Base-by-base conservation (phyloP, 2,113 vertebrate species). In the Apistogramma diplotaenia region DNA sequence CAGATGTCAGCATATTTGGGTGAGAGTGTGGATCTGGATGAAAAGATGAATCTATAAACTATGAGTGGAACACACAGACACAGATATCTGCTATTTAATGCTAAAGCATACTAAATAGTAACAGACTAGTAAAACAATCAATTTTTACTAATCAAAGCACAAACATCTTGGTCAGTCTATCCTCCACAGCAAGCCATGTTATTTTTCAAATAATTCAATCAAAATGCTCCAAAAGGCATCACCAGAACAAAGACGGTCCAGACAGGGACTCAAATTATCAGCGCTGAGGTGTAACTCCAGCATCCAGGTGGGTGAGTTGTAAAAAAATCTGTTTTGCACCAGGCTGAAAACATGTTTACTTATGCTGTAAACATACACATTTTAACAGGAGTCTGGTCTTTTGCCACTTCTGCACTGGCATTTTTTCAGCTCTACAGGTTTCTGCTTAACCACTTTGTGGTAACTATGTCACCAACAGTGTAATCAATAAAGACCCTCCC, bases 91-190 rank as follows among this genome's bases (percentile, higher is more conserved):
- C 1, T 25, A 0, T 67, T 49, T 29, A 49, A 15, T 49, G 62
- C 62, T 5, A 8, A 33, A 33, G 7, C 33, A 33, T 8, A 33
- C 33, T 33, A 8, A 33, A 33, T 33, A 70, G 62, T 70, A 49
- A 70, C 0, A 46, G 15, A 67, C 9, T 46, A 51, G 19, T 51
- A 46, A 67, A 67, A 67, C 19, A 46, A 0, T 46, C 27, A 18
- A 67, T 0, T 0, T 67, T 2, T 0, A 1, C 19, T 70, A 16
- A 0, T 16, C 4, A 0, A 46, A 67, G 15, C 40, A 11, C 19
- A 19, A 29, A 29, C 62, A 19, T 49, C 23, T 49, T 67, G 62
- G 16, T 19, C 15, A 1, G 1, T 29, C 62, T 49, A 15, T 67
- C 0, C 40, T 21, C 11, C 46, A 67, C 40, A 29, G 23, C 23